Evolutionary conservation across 2,113 vertebrate species (phyloP), one percentile per base, ranked within the genome.

Genomic region (Myiagra hebetior): DNA sequence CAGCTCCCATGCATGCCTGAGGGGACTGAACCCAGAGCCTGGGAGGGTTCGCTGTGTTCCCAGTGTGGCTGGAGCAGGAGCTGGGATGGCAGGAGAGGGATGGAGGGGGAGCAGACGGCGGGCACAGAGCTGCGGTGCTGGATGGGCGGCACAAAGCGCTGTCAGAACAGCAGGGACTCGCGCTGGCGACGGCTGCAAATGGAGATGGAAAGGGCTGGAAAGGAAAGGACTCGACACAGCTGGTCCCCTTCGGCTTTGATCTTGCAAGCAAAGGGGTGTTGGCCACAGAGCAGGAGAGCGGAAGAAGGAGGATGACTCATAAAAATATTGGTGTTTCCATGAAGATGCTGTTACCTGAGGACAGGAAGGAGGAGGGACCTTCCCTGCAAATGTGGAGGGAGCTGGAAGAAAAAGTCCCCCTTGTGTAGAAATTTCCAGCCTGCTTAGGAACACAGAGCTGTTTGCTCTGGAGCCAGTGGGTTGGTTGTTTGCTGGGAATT

Each of bases 331-430:
- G 73, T 91, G 91, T 97, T 97, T 92, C 95, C 96, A 92, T 96
- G 94, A 95, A 92, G 94, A 92, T 94, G 86, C 93, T 70, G 91
- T 95, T 96, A 97, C 96, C 96, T 97, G 96, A 92, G 96, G 94
- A 93, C 80, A 87, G 80, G 89, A 86, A 81, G 80, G 84, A 95
- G 96, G 93, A 92, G 88, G 68, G 83, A 84, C 33, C 49, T 78
- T 87, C 74, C 53, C 52, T 55, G 74, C 65, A 63, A 72, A 63
- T 3, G 68, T 28, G 53, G 59, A 49, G 79, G 63, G 63, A 91
- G 76, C 88, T 91, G 87, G 59, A 93, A 70, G 63, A 65, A 91
- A 47, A 81, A 53, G 85, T 89, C 72, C 82, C 22, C 13, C 72
- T 88, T 81, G 80, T 90, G 88, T 44, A 28, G 79, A 65, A 77